phyloP scores from a whole-genome alignment of 2,888 invertebrate species.

The Abscondita cerata region DNA sequence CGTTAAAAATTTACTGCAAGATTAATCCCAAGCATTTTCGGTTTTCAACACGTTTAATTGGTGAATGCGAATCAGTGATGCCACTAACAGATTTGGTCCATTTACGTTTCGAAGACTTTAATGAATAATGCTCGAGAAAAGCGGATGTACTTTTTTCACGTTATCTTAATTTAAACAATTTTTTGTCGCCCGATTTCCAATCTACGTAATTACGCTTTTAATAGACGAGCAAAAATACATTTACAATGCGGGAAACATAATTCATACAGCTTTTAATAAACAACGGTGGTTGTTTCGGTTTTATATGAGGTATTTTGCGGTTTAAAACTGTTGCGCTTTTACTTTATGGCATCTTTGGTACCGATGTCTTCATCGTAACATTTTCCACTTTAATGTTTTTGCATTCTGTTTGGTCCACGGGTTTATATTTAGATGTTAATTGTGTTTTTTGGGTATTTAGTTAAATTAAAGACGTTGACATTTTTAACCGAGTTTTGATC shows the following conservation, averaged over 20 bases:
- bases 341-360: constrained; percentile 18
- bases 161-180: constrained; percentile 19
- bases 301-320: constrained; percentile 42
- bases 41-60: constrained; percentile 40
- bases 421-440: constrained; percentile 3
- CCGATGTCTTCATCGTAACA: constrained; percentile 18
- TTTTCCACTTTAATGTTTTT: constrained; percentile 21
- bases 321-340: constrained; percentile 28
- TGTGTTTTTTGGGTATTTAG: background rate
- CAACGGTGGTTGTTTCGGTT: constrained; percentile 47
- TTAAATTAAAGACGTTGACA: no score
- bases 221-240: constrained; percentile 42
- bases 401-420: constrained; percentile 4
- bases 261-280: constrained; percentile 47
- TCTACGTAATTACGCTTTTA: constrained; percentile 18
- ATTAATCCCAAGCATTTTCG: constrained; percentile 34
- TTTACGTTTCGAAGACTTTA: constrained; percentile 24
- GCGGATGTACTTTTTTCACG: constrained; percentile 19
- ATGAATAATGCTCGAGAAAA: constrained; percentile 15
- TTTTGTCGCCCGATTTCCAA: constrained; percentile 43
- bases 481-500: no score
- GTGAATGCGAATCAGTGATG: constrained; percentile 34
- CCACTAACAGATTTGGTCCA: constrained; percentile 28
- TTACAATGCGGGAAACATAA: constrained; percentile 48
- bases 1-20: constrained; percentile 36